A percentile compares a stretch with the other conserved stretches of the same genome.
These are phyloP conservation scores for Brachionus angularis DNA, from an alignment of 1,140 invertebrate genomes.

Conservation along the genomic window DNA sequence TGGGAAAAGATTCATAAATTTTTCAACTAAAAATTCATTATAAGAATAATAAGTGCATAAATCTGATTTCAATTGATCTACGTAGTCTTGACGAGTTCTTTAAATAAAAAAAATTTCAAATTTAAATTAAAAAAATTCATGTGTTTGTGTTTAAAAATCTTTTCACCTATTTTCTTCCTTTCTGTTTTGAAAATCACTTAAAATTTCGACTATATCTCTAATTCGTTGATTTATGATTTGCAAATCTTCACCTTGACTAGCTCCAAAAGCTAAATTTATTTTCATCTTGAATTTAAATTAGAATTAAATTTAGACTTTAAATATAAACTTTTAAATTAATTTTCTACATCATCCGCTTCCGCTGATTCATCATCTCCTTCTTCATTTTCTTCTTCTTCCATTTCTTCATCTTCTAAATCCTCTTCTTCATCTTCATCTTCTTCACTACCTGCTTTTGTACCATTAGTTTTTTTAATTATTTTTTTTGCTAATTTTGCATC, in stretches of 20 bases:
- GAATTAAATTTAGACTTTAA: too few species aligned
- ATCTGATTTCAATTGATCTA: slow-evolving; percentile 71
- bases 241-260: slow-evolving; percentile 26
- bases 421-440: slow-evolving; percentile 13
- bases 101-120: neutral
- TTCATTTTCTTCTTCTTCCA: neutral
- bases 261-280: slow-evolving; percentile 34
- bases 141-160: neutral
- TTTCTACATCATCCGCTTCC: neutral
- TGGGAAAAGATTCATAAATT: slow-evolving; percentile 86
- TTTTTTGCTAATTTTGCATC: neutral
- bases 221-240: slow-evolving; percentile 33
- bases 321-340: neutral
- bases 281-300: neutral
- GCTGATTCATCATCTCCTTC: slow-evolving; percentile 11
- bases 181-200: slow-evolving; percentile 29
- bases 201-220: slow-evolving; percentile 2
- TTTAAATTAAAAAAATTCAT: neutral
- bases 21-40: slow-evolving; percentile 90
- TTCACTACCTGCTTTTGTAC: neutral
- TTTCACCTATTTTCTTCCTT: slow-evolving; percentile 32
- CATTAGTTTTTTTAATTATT: neutral
- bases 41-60: slow-evolving; percentile 94
- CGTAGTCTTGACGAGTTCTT: slow-evolving; percentile 69
- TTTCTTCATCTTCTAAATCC: neutral